Conservation (phyloP, 2,113 vertebrate genomes). For the Petaurus breviceps region DNA sequence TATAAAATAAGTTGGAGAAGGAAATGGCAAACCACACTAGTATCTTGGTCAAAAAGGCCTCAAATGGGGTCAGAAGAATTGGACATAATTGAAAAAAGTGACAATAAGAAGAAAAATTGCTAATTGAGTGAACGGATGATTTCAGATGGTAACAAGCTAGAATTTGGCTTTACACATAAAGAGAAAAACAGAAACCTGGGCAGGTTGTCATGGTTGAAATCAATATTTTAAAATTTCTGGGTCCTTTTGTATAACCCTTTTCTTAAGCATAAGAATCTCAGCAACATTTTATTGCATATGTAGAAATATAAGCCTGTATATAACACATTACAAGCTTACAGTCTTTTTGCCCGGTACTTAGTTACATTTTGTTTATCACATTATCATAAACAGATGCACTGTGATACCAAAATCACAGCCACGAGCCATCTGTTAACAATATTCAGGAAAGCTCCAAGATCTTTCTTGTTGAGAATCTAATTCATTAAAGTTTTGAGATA, state of each 20-base stretch:
- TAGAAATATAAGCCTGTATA: neutral
- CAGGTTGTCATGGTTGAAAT: neutral
- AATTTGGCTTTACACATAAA: neutral
- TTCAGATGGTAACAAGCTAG: neutral
- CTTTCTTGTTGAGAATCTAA: conserved; percentile 45
- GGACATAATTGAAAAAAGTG: neutral
- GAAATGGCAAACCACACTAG: neutral
- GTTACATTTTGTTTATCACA: conserved; percentile 29
- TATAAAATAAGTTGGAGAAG: neutral
- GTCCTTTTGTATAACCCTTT: neutral
- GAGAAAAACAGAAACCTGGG: neutral
- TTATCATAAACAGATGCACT: conserved; percentile 1
- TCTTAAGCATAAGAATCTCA: neutral
- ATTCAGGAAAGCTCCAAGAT: conserved; percentile 39
- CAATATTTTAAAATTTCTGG: neutral
- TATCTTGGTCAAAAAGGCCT: neutral
- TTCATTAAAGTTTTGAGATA: conserved; percentile 33
- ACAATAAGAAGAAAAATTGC: neutral
- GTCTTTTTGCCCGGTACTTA: neutral
- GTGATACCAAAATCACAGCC: conserved; percentile 37
- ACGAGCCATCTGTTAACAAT: conserved; percentile 27
- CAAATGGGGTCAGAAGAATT: neutral
- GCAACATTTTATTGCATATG: neutral
- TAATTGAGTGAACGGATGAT: neutral
- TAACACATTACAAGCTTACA: neutral